phyloP scores from a whole-genome alignment of 2,888 invertebrate species.

The Eupeodes latifasciatus region DNA sequence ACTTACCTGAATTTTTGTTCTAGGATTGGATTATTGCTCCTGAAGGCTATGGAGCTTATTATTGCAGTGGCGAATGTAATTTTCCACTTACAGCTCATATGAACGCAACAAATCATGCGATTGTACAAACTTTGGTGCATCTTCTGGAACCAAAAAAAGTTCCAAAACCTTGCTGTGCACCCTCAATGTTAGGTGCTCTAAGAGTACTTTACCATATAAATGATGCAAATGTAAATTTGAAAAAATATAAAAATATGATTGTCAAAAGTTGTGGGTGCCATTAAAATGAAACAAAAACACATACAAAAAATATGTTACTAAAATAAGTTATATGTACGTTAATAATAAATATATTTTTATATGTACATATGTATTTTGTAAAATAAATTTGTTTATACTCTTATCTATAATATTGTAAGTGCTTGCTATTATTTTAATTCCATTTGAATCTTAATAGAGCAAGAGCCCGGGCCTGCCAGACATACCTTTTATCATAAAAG shows the following conservation, averaged over 20 bases:
- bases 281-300: conserved; percentile 84
- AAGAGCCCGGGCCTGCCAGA: too few relatives aligned
- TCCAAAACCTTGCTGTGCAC: conserved; percentile 97
- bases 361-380: conserved; percentile 57
- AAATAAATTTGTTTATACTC: neutral
- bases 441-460: too few relatives aligned
- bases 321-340: conserved; percentile 43
- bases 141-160: conserved; percentile 90
- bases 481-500: too few relatives aligned
- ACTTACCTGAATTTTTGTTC: neutral
- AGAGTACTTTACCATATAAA: conserved; percentile 96
- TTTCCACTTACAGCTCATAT: conserved; percentile 96
- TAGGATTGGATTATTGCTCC: conserved; percentile 99
- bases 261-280: conserved; percentile 99
- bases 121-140: conserved; percentile 96
- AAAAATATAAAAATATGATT: conserved; percentile 98
- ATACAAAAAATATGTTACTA: neutral
- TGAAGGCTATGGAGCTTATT: conserved; percentile 96
- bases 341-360: conserved; percentile 59
- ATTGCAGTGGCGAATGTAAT: conserved; percentile 96
- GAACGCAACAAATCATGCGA: conserved; percentile 98
- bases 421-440: neutral
- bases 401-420: neutral
- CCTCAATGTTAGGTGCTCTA: conserved; percentile 93
- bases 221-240: conserved; percentile 95